phyloP scores from a whole-genome alignment of 2,888 invertebrate species.

The Choreutis nemorana region DNA sequence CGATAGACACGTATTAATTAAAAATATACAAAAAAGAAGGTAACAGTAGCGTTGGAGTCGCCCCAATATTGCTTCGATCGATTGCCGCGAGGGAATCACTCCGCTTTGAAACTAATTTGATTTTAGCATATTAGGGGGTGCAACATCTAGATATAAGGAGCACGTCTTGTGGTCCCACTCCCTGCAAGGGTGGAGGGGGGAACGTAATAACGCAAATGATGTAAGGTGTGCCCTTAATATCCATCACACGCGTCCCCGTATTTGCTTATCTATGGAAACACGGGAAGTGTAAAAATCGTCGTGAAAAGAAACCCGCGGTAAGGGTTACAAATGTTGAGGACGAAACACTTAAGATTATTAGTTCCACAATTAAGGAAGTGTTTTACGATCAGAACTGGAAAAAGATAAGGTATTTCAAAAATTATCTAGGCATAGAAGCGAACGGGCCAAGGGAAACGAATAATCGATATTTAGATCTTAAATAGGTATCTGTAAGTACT shows the following conservation, averaged over 20 bases:
- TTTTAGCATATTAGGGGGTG: conserved; percentile 63
- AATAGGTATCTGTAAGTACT: conserved; percentile 15
- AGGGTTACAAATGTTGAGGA: too few relatives aligned
- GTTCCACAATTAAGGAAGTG: too few relatives aligned
- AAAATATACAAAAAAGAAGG: too few relatives aligned
- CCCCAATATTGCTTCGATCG: too few relatives aligned
- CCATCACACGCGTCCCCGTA: conserved; percentile 63
- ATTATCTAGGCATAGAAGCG: too few relatives aligned
- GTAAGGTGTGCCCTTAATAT: conserved; percentile 67
- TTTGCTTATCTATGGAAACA: conserved; percentile 65
- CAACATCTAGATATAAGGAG: conserved; percentile 58
- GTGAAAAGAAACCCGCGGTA: conserved; percentile 25
- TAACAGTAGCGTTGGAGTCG: too few relatives aligned
- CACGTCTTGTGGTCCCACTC: conserved; percentile 46
- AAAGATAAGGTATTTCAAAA: too few relatives aligned
- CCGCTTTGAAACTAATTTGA: conserved; percentile 64
- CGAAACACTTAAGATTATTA: conserved; percentile 54
- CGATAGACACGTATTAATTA: too few relatives aligned
- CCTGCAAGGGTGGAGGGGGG: conserved; percentile 17
- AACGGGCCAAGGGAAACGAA: too few relatives aligned
- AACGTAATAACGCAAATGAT: conserved; percentile 63
- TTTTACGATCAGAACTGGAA: too few relatives aligned
- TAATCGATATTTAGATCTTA: conserved; percentile 8
- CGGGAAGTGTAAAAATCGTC: conserved; percentile 65
- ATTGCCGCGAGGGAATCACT: conserved; percentile 52